Base-by-base conservation (phyloP, 2,113 vertebrate genomes). In the Phaethon lepturus region DNA sequence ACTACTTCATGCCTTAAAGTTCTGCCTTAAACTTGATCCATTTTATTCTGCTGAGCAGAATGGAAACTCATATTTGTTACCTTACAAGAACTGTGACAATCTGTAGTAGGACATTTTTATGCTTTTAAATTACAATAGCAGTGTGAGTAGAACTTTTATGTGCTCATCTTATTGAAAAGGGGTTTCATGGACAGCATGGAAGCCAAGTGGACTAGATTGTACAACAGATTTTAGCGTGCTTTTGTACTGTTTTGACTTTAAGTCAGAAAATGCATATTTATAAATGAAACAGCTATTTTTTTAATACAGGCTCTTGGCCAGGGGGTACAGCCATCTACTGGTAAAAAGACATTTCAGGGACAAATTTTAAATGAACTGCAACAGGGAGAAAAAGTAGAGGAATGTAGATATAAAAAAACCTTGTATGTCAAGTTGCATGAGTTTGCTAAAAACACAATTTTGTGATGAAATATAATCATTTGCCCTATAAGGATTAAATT, bases 31-130 rank as follows among this genome's bases (percentile, higher is more conserved):
- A 68, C n/a, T 77, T 20, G 12, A 86, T 55, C 14, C 18, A 45
- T 75, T 92, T 96, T 56, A 77, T 71, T 92, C 56, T 80, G 55
- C 42, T 71, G 33, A 86, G 47, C 29, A 95, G 60, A 84, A 95
- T 84, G 56, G 76, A 95, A 96, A 90, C 24, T 86, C 82, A 84
- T 59, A 74, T 64, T 77, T 90, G 47, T 94, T 92, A 96, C 64
- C 38, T 84, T 89, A 42, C 63, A 86, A 75, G 68, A 75, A 67
- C 33, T 86, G 33, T 52, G 68, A 84, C 40, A 83, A 75, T 78
- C 64, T 86, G 28, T 16, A 73, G 25, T 24, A 77, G 26, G 28
- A 40, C 13, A 67, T 86, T 50, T 77, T 35, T 17, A 17, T 35
- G 10, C 38, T 84, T 92, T 78, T n/a, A 84, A 93, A 86, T 80